A percentile compares a stretch with the other conserved stretches of the same genome.
Conservation (phyloP, 2,888 invertebrate species). For the Aricia artaxerxes region DNA sequence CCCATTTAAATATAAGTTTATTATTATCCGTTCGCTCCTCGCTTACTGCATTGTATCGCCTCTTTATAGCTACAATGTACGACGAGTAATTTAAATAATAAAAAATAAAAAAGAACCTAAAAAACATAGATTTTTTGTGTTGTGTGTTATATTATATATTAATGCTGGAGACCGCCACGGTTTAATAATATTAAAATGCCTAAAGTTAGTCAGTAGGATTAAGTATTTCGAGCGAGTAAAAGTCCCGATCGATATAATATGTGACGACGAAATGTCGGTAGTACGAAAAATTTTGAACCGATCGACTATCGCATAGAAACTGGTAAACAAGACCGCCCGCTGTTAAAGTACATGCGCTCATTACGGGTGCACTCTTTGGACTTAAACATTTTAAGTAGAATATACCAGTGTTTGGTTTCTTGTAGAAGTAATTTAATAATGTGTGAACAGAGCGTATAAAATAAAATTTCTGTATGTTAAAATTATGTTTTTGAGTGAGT, state of each 20-base stretch:
- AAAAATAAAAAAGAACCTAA: too few relatives aligned
- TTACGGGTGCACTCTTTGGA: neutral
- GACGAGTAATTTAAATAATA: too few relatives aligned
- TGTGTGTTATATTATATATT: too few relatives aligned
- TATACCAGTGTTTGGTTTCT: neutral
- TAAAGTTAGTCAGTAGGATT: too few relatives aligned
- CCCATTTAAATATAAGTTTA: too few relatives aligned
- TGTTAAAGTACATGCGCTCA: neutral
- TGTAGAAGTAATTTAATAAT: neutral
- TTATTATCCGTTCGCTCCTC: too few relatives aligned
- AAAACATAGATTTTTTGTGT: too few relatives aligned
- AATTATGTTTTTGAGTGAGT: neutral
- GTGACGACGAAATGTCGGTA: neutral
- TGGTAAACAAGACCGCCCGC: conserved; percentile 2
- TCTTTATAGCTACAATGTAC: too few relatives aligned
- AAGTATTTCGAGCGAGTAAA: neutral
- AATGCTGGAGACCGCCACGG: too few relatives aligned
- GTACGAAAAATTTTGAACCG: neutral
- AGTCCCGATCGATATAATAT: too few relatives aligned
- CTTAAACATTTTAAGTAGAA: neutral
- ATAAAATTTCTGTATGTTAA: neutral
- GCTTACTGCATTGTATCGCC: too few relatives aligned
- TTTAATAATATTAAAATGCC: too few relatives aligned
- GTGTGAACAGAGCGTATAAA: neutral
- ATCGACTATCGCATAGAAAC: neutral